Base-by-base conservation (phyloP, 1,140 invertebrate genomes). In the Aphidius gifuensis region DNA sequence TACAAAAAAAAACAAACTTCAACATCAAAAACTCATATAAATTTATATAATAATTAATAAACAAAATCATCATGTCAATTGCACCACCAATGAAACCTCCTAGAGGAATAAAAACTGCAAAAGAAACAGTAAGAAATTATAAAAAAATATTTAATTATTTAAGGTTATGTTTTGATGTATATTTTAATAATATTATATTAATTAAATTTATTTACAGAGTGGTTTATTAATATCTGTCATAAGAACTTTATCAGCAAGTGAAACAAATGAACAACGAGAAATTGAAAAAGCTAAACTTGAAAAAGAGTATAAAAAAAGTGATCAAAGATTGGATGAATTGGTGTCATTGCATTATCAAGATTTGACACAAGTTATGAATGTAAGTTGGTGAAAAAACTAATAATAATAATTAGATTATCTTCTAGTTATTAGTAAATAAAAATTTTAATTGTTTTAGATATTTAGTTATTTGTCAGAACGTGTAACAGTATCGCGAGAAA, bases 201-300 rank as follows among this genome's bases (percentile, higher is more conserved):
- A 43, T 45, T 7, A 51, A 49, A 49, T 11, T 49, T 44, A 3
- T 57, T 82, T 82, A 60, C 78, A 94, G 92, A 92, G 91, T 81
- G 92, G 92, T 57, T 83, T 97, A 65, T 83, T 98, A 65, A 96
- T 96, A 86, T 92, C 92, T 48, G 93, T 97, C 6, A 96, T 97
- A 67, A 85, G 93, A 62, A 94, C 93, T 0, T 75, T 97, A 58
- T 94, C 93, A 38, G 90, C 92, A 43, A 96, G 92, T 82, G 93
- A 95, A 80, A 96, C 93, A 42, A 94, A 94, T 78, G 94, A 97
- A 74, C 93, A 98, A 74, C 83, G 96, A 68, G 95, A 98, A 74
- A 88, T 92, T 72, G 96, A 98, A 80, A 96, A 96, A 72, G 89
- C 89, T 0, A 93, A 94, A 77, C 83, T 98, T 43, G 95, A 98